phyloP scores from a whole-genome alignment of 2,113 vertebrate species.

The Anarrhichthys ocellatus region DNA sequence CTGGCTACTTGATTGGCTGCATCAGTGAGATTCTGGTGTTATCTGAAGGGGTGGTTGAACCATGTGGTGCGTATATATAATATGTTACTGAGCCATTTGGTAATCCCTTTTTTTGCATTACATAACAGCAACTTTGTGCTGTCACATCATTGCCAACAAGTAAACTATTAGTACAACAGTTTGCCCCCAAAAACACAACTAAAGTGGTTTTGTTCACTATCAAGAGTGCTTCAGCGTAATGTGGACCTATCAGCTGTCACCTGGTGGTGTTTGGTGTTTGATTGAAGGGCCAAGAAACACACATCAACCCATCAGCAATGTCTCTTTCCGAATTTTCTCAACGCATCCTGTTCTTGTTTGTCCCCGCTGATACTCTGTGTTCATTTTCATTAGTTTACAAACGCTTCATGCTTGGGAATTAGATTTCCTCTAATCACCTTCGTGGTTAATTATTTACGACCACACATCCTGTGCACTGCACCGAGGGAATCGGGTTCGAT shows the following conservation, averaged over 20 bases:
- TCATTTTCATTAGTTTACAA: neutral
- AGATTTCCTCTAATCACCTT: neutral
- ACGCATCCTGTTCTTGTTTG: neutral
- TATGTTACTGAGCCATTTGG: no score
- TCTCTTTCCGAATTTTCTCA: neutral
- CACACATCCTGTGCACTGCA: neutral
- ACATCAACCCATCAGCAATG: neutral
- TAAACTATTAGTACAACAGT: neutral
- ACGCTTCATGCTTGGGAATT: neutral
- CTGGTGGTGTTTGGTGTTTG: neutral
- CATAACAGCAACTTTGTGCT: neutral
- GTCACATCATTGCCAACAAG: neutral
- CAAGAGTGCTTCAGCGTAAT: neutral
- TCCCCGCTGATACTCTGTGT: neutral
- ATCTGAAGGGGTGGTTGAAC: neutral
- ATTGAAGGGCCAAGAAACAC: neutral
- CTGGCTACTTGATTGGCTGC: neutral
- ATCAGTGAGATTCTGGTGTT: neutral
- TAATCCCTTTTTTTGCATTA: neutral
- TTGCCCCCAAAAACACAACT: neutral
- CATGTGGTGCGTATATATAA: neutral
- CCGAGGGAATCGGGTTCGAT: constrained; percentile 8
- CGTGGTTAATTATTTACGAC: constrained; percentile 10
- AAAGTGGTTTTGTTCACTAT: neutral
- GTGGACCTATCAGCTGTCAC: neutral